Evolutionary conservation across 1,140 invertebrate genomes (phyloP).

Genomic region (Temnothorax longispinosus): DNA sequence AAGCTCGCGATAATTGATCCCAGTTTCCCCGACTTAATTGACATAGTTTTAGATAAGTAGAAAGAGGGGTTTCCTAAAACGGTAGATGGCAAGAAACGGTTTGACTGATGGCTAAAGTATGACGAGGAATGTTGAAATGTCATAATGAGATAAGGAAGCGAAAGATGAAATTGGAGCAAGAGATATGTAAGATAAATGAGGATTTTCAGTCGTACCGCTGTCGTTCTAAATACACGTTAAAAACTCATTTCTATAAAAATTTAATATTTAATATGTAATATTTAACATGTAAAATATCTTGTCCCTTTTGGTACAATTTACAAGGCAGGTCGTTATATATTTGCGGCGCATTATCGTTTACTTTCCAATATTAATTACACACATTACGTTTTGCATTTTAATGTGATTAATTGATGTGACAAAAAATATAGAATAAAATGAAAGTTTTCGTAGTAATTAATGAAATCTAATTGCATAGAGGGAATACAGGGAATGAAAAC

Average conservation of each 20-base stretch:
- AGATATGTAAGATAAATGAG: neutral
- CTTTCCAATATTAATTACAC: slow-evolving; percentile 13
- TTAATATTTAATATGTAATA: neutral
- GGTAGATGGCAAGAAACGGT: neutral
- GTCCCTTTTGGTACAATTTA: neutral
- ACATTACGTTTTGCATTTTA: neutral
- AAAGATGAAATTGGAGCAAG: neutral
- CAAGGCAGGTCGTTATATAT: neutral
- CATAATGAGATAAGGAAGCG: neutral
- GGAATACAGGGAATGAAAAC: slow-evolving; percentile 8
- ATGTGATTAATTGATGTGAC: slow-evolving; percentile 30
- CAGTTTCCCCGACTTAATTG: slow-evolving; percentile 44
- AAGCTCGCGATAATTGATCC: slow-evolving; percentile 51
- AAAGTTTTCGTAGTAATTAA: slow-evolving; percentile 35
- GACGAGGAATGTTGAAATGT: slow-evolving; percentile 7
- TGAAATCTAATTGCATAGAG: slow-evolving; percentile 46
- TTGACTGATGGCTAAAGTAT: slow-evolving; percentile 37
- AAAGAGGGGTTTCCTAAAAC: slow-evolving; percentile 5
- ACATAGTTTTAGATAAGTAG: slow-evolving; percentile 50
- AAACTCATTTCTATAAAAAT: neutral
- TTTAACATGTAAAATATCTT: neutral
- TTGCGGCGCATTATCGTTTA: neutral
- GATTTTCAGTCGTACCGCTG: neutral
- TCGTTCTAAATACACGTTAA: neutral
- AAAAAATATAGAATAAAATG: slow-evolving; percentile 8